phyloP scores from a whole-genome alignment of 2,797 vertebrate species.

The Buceros bicornis region DNA sequence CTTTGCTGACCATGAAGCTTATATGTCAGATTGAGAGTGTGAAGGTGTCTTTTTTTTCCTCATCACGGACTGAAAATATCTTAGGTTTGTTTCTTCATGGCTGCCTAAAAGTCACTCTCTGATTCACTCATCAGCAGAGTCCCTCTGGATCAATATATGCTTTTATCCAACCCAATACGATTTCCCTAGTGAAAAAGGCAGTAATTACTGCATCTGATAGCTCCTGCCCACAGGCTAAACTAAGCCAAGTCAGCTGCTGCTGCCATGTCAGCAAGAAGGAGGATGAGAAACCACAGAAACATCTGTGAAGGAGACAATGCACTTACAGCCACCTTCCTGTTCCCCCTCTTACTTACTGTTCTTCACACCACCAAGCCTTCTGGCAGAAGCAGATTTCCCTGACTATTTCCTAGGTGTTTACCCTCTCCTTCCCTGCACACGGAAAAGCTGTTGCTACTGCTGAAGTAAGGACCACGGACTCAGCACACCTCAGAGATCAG shows the following conservation, averaged over 20 bases:
- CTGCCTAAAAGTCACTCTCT: not conserved
- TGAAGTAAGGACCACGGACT: not conserved
- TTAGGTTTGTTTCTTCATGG: not conserved
- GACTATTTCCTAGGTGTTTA: not conserved
- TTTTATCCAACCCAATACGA: not conserved
- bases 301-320: not conserved
- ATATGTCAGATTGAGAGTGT: not conserved
- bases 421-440: not conserved
- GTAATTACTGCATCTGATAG: not conserved
- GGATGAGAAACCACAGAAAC: not conserved
- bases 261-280: not conserved
- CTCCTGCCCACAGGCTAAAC: not conserved
- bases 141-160: not conserved
- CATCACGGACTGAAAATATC: not conserved
- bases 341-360: not conserved
- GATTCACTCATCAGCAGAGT: not conserved
- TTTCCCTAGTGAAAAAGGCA: not conserved
- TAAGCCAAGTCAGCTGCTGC: not conserved
- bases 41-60: not conserved
- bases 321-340: not conserved
- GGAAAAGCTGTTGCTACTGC: not conserved
- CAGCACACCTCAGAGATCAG: too few species aligned
- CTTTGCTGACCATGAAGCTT: not conserved
- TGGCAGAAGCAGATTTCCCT: not conserved
- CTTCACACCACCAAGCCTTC: not conserved